Evolutionary conservation across 2,888 invertebrate genomes (phyloP).

Genomic region (Drosophila neotestacea): DNA sequence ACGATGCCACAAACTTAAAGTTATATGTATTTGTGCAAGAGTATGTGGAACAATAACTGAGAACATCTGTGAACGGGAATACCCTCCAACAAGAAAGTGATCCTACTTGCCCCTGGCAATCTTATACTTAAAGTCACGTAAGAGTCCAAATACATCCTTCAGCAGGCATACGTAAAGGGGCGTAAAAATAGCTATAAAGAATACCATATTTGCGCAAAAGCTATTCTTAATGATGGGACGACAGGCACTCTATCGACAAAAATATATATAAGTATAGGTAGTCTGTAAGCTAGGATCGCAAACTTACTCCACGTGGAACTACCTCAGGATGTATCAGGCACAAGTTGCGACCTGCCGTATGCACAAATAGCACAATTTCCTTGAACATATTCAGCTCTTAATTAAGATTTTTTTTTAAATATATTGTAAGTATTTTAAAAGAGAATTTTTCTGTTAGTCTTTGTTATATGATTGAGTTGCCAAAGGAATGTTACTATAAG

Average conservation of each 20-base stretch:
- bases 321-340: constrained; percentile 45
- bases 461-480: constrained; percentile 24
- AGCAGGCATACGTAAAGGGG: constrained; percentile 77
- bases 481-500: constrained; percentile 26
- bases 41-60: neutral
- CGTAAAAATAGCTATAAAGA: constrained; percentile 72
- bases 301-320: constrained; percentile 52
- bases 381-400: constrained; percentile 56
- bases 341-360: constrained; percentile 46
- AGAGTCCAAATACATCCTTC: constrained; percentile 57
- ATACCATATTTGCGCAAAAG: constrained; percentile 60
- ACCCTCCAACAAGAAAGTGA: neutral
- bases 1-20: constrained; percentile 10
- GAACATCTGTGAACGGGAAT: neutral
- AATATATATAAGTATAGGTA: neutral
- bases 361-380: constrained; percentile 59
- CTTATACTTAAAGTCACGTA: constrained; percentile 56
- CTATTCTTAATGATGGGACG: constrained; percentile 46
- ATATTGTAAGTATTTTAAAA: neutral
- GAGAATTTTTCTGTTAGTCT: constrained; percentile 24
- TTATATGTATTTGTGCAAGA: neutral
- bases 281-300: no score
- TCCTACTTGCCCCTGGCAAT: constrained; percentile 28
- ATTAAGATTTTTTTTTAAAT: neutral
- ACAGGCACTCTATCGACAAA: constrained; percentile 32